Evolutionary conservation across 2,888 invertebrate genomes (phyloP).

Genomic region (Hetaerina titia): DNA sequence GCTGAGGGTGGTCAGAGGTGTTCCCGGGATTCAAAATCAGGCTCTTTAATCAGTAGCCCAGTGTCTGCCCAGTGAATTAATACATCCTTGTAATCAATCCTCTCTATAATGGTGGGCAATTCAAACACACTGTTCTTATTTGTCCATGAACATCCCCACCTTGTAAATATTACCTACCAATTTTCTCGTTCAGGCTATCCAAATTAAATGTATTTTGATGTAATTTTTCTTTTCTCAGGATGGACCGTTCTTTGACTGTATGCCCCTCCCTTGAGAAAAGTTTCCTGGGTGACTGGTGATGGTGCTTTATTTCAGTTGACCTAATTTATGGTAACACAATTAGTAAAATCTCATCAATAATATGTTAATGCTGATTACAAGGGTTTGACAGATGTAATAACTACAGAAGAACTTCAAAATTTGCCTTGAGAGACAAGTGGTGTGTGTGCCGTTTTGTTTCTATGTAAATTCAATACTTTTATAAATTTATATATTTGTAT

Average conservation of each 20-base stretch:
- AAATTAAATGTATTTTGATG: slow-evolving; percentile 69
- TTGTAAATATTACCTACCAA: background rate
- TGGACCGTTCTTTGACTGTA: slow-evolving; percentile 80
- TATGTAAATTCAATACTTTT: slow-evolving; percentile 19
- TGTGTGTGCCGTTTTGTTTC: background rate
- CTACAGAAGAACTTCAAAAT: background rate
- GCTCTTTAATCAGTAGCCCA: no score
- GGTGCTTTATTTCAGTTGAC: background rate
- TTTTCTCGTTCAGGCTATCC: background rate
- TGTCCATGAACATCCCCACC: background rate
- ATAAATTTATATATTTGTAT: slow-evolving; percentile 54
- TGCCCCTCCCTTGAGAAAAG: slow-evolving; percentile 83
- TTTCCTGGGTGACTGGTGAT: slow-evolving; percentile 80
- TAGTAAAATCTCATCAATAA: background rate
- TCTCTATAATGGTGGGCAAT: no score
- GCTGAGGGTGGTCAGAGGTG: no score
- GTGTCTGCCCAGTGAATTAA: no score
- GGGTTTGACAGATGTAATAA: background rate
- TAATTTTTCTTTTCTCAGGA: slow-evolving; percentile 78
- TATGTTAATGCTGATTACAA: background rate
- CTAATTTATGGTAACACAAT: background rate
- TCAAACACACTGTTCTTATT: no score
- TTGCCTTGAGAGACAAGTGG: background rate
- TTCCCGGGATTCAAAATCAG: no score
- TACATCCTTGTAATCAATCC: no score